A percentile compares a stretch with the other conserved stretches of the same genome.
Conservation (phyloP, 2,888 invertebrate genomes). For the Drosophila pseudotakahashii region DNA sequence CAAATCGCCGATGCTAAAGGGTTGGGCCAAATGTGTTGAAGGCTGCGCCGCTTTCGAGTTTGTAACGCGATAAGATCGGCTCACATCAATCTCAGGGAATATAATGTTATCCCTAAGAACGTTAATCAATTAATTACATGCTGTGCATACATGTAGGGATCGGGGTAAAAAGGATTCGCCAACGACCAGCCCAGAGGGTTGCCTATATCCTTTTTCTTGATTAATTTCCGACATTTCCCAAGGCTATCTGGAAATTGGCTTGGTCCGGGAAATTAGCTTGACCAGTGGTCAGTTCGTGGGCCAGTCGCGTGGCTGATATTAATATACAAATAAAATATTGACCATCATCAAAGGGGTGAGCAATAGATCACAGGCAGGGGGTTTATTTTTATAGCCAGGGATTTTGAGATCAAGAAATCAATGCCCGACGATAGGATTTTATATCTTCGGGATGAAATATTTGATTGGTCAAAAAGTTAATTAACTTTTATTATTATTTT, state of each 20-base stretch:
- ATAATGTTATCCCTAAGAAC: slow-evolving; percentile 73
- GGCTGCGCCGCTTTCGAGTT: slow-evolving; percentile 51
- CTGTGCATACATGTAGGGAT: slow-evolving; percentile 62
- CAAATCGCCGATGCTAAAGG: slow-evolving; percentile 50
- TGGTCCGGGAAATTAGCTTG: slow-evolving; percentile 56
- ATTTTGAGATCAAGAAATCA: slow-evolving; percentile 9
- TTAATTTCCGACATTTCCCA: slow-evolving; percentile 71
- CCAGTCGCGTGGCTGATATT: slow-evolving; percentile 75
- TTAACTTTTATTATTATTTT: no score
- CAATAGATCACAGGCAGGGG: slow-evolving; percentile 31
- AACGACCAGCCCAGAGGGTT: slow-evolving; percentile 46
- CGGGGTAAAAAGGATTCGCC: slow-evolving; percentile 48
- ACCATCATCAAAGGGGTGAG: slow-evolving; percentile 48
- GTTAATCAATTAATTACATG: slow-evolving; percentile 83
- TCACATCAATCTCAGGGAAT: slow-evolving; percentile 63
- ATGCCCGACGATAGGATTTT: neutral
- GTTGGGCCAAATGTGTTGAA: slow-evolving; percentile 66
- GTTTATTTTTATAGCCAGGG: slow-evolving; percentile 33
- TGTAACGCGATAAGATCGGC: slow-evolving; percentile 73
- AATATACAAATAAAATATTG: slow-evolving; percentile 73
- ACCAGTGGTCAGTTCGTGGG: slow-evolving; percentile 71
- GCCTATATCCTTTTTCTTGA: slow-evolving; percentile 45
- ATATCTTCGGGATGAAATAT: neutral
- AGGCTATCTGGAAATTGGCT: slow-evolving; percentile 68
- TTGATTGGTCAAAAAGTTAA: no score